These are phyloP conservation scores for Clistopyga incitator DNA, from an alignment of 2,888 invertebrate species.

Conservation along the genomic window DNA sequence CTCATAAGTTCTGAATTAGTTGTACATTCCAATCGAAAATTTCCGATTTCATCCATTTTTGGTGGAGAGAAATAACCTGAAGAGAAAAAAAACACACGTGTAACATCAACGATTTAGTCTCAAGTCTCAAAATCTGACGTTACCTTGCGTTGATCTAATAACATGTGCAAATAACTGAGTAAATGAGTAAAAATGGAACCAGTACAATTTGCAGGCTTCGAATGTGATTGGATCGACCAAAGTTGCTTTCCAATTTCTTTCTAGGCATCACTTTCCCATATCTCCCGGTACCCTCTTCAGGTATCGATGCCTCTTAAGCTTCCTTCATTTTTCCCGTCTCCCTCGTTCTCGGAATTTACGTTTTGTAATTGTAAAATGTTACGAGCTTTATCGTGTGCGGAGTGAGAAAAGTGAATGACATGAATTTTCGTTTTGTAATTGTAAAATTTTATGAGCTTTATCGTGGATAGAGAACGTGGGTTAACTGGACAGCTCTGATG, in stretches of 20 bases:
- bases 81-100: background rate
- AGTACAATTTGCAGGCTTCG: background rate
- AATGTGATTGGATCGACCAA: background rate
- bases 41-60: background rate
- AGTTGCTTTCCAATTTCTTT: slow-evolving; percentile 1
- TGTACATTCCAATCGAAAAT: background rate
- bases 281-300: slow-evolving; percentile 9
- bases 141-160: too few relatives aligned
- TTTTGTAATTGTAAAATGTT: slow-evolving; percentile 67
- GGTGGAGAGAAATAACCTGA: too few relatives aligned
- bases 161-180: too few relatives aligned
- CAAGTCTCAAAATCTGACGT: too few relatives aligned
- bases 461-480: slow-evolving; percentile 73
- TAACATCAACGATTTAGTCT: too few relatives aligned
- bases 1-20: background rate
- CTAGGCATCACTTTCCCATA: slow-evolving; percentile 7
- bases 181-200: too few relatives aligned
- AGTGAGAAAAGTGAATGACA: too few relatives aligned
- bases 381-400: slow-evolving; percentile 78
- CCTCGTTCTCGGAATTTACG: slow-evolving; percentile 32
- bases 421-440: slow-evolving; percentile 59
- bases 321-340: slow-evolving; percentile 23
- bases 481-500: slow-evolving; percentile 72
- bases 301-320: slow-evolving; percentile 54
- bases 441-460: slow-evolving; percentile 74